Evolutionary conservation across 2,113 vertebrate genomes (phyloP).

Genomic region (Alligator mississippiensis): DNA sequence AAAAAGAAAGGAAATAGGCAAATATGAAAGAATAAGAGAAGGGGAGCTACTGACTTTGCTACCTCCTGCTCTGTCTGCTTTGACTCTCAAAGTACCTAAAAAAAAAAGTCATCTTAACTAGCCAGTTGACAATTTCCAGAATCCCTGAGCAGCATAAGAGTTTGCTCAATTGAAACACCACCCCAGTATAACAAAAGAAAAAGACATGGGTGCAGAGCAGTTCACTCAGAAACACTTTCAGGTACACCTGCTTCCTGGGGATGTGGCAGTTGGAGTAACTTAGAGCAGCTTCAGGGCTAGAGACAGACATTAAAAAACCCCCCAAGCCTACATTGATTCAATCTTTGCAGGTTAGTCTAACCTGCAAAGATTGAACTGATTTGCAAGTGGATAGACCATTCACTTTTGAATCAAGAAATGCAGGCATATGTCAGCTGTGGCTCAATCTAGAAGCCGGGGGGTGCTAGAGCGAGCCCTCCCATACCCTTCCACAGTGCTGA

Average conservation of each 20-base stretch:
- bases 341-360: no score
- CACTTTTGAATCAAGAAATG: no score
- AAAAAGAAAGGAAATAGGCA: neutral
- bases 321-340: no score
- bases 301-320: no score
- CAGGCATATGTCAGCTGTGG: no score
- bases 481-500: no score
- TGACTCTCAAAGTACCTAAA: no score
- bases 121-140: neutral
- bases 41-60: neutral
- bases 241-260: neutral
- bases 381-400: no score
- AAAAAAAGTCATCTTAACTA: neutral
- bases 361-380: no score
- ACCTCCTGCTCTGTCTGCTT: neutral
- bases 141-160: neutral
- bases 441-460: no score
- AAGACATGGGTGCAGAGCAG: neutral
- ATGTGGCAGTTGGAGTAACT: neutral
- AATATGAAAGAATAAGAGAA: conserved; percentile 7
- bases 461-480: no score
- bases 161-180: neutral
- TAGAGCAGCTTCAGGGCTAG: neutral
- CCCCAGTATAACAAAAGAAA: neutral
- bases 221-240: neutral